phyloP scores from a whole-genome alignment of 1,140 invertebrate species.

The Pachypsylla venusta region DNA sequence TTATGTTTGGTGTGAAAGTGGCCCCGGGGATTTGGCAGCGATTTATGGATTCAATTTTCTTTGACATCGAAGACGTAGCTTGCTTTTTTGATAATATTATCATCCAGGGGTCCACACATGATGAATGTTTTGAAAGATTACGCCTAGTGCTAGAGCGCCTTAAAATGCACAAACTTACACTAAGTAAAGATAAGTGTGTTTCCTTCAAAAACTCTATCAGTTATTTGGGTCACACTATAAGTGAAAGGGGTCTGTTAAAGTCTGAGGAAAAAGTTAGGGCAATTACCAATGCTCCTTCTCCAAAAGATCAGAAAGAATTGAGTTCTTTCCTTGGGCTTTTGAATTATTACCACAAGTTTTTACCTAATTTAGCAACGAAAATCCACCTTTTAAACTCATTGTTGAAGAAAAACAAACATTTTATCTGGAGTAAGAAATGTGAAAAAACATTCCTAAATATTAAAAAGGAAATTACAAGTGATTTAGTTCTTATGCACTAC shows the following conservation, averaged over 20 bases:
- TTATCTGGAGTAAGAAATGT: slow-evolving; percentile 14
- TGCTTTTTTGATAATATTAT: slow-evolving; percentile 16
- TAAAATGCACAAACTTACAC: not conserved
- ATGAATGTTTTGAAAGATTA: slow-evolving; percentile 10
- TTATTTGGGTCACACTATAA: slow-evolving; percentile 4
- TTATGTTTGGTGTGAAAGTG: slow-evolving; percentile 24
- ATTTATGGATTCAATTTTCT: slow-evolving; percentile 23
- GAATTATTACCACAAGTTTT: slow-evolving; percentile 14
- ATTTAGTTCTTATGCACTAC: slow-evolving; percentile 19
- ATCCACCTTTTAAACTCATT: slow-evolving; percentile 10
- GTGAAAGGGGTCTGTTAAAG: not conserved
- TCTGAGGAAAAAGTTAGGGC: slow-evolving; percentile 26
- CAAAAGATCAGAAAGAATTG: slow-evolving; percentile 23
- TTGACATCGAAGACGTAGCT: not conserved
- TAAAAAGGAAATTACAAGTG: slow-evolving; percentile 14
- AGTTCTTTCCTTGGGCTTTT: slow-evolving; percentile 15
- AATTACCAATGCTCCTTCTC: slow-evolving; percentile 25
- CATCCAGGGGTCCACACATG: not conserved
- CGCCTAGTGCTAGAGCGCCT: slow-evolving; percentile 2
- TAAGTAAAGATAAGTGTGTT: not conserved
- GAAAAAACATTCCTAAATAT: slow-evolving; percentile 16
- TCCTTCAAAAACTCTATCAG: not conserved
- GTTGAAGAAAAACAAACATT: not conserved
- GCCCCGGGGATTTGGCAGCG: slow-evolving; percentile 24
- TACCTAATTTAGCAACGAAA: slow-evolving; percentile 7